phyloP scores from a whole-genome alignment of 2,113 vertebrate species.

The Pogonocichla stellata region DNA sequence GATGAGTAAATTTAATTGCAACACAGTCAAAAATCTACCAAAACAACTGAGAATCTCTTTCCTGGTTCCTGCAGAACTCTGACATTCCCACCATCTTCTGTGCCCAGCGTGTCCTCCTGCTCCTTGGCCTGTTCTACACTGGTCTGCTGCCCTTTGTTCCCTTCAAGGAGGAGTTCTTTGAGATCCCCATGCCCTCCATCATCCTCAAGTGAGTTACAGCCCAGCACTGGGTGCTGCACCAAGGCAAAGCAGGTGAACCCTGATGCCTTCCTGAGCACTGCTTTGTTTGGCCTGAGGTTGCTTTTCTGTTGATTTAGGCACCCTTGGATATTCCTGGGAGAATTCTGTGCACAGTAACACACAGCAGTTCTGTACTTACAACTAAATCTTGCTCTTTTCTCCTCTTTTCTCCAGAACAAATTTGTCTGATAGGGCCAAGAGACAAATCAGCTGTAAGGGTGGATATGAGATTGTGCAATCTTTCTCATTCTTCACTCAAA shows the following conservation, averaged over 20 bases:
- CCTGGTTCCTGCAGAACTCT: constrained; percentile 81
- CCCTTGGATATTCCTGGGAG: neutral
- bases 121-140: constrained; percentile 93
- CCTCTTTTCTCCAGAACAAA: neutral
- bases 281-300: neutral
- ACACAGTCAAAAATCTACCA: neutral
- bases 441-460: neutral
- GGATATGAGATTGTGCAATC: neutral
- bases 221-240: neutral
- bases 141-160: constrained; percentile 94
- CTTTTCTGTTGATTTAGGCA: neutral
- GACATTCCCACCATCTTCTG: constrained; percentile 93
- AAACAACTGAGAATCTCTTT: neutral
- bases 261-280: neutral
- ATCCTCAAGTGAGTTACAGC: constrained; percentile 85
- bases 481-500: neutral
- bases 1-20: neutral
- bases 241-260: neutral
- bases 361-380: neutral
- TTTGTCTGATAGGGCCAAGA: neutral
- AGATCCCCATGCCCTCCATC: constrained; percentile 98
- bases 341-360: neutral
- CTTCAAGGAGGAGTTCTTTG: constrained; percentile 93
- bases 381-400: neutral
- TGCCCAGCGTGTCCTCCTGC: constrained; percentile 87